A percentile compares a stretch with the other conserved stretches of the same genome.
Evolutionary conservation across 2,888 invertebrate species (phyloP).

Genomic region (Minunthozetes semirufus): DNA sequence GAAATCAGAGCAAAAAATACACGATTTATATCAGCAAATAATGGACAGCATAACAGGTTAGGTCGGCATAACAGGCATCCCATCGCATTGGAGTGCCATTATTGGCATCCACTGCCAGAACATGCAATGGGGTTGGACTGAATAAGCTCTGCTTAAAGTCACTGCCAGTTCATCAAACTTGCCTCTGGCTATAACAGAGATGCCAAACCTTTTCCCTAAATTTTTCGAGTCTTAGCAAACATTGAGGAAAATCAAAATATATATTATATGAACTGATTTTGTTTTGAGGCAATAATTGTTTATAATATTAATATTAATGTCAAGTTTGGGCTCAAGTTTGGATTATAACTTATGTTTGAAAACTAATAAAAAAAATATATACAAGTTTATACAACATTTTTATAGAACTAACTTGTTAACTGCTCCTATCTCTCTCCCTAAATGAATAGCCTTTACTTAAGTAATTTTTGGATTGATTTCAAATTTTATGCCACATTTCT

Average conservation of each 20-base stretch:
- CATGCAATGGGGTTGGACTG: not conserved
- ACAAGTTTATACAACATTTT: no score
- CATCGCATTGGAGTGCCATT: not conserved
- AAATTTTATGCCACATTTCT: no score
- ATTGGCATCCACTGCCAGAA: no score
- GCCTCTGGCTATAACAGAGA: not conserved
- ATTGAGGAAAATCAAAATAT: no score
- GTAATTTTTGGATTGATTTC: no score
- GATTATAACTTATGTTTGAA: no score
- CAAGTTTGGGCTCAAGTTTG: no score
- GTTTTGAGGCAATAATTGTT: not conserved
- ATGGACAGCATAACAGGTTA: not conserved
- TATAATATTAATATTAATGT: no score
- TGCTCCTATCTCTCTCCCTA: no score
- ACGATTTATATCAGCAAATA: not conserved
- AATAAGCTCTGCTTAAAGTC: not conserved
- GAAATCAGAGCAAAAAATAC: not conserved
- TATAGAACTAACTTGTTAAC: no score
- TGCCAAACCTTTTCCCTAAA: conserved; percentile 6
- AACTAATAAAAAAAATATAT: no score
- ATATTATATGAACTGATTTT: not conserved
- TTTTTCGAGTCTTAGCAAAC: not conserved
- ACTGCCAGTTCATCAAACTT: conserved; percentile 10
- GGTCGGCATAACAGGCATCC: not conserved
- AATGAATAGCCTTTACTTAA: no score